Percentiles rank a stretch among this genome's conserved stretches.
phyloP scores from a whole-genome alignment of 1,140 invertebrate genomes.

The Drosophila pseudoananassae region DNA sequence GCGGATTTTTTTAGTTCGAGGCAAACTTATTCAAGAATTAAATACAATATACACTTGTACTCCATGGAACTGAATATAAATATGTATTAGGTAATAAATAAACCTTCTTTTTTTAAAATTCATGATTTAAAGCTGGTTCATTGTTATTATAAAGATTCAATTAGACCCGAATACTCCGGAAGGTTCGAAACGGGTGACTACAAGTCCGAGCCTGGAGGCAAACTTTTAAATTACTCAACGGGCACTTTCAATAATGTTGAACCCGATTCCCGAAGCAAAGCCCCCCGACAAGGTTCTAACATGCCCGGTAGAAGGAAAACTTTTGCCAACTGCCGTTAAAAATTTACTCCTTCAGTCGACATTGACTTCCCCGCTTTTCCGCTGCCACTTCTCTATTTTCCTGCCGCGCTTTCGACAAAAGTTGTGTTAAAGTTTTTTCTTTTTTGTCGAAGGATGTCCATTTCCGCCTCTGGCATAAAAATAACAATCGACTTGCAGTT shows the following conservation, averaged over 20 bases:
- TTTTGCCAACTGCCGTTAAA: conserved; percentile 52
- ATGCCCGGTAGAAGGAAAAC: conserved; percentile 44
- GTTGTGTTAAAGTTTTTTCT: conserved; percentile 67
- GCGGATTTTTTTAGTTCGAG: conserved; percentile 18
- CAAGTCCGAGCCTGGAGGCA: conserved; percentile 45
- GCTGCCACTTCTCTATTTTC: conserved; percentile 24
- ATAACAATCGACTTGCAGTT: conserved; percentile 82
- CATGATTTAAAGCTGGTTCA: conserved; percentile 61
- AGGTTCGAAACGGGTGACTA: conserved; percentile 32
- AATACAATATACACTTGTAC: conserved; percentile 2
- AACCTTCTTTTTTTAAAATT: conserved; percentile 4
- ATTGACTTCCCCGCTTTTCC: conserved; percentile 39
- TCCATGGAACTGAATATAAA: too few relatives aligned
- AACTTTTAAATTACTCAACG: conserved; percentile 79
- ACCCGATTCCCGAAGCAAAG: conserved; percentile 15
- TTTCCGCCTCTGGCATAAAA: conserved; percentile 76
- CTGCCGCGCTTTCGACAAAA: conserved; percentile 51
- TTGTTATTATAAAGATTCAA: conserved; percentile 72
- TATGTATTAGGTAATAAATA: too few relatives aligned
- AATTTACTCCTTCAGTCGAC: conserved; percentile 52
- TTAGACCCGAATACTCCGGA: conserved; percentile 64
- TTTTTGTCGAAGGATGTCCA: conserved; percentile 50
- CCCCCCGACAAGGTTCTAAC: conserved; percentile 43
- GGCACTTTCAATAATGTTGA: conserved; percentile 73
- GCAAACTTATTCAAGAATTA: conserved; percentile 61